Base-by-base conservation (phyloP, 2,797 vertebrate species). In the Neomorphus geoffroyi region DNA sequence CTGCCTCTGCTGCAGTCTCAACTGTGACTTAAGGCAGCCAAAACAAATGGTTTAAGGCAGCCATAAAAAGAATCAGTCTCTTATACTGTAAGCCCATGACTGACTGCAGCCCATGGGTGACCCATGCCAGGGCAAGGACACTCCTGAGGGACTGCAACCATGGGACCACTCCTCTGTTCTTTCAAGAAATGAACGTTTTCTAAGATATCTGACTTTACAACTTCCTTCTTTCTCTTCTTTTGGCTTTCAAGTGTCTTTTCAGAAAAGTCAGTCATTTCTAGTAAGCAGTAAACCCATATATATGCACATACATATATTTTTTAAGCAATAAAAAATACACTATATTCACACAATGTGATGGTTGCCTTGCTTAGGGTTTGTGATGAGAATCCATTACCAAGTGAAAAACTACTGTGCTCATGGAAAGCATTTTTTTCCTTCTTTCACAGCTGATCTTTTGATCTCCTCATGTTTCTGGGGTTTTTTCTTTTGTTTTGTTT, bases 401-500 rank as follows among this genome's bases (percentile, higher is more conserved):
- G 32, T 75, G 23, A 88, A 95, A 93, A 91, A 86, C 8, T 77
- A 51, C 19, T 80, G 7, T 35, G 4, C 24, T 79, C 28, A 92
- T 94, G 33, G 71, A 94, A 85, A 91, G 0, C 7, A 27, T 12
- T 62, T 86, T 60, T 73, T 67, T 30, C 18, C 35, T 4, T 92
- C 53, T 65, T 73, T 93, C 26, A n/a, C 0, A 0, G 7, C 9
- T 86, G 18, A 16, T 87, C 58, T 64, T 97, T 96, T 96, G 84
- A 96, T 88, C 33, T 89, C 80, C 90, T 96, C 50, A 86, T 85
- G 39, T 93, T 85, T 93, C 46, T 86, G n/a, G n/a, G n/a, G 16
- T 32, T 90, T n/a, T 35, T 85, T 84, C 23, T 41, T 56, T 26
- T 50, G 9, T 17, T 58, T 35, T 87, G 39, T 35, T 89, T 82